Conservation (phyloP, 2,113 vertebrate species). For the Lagopus muta region DNA sequence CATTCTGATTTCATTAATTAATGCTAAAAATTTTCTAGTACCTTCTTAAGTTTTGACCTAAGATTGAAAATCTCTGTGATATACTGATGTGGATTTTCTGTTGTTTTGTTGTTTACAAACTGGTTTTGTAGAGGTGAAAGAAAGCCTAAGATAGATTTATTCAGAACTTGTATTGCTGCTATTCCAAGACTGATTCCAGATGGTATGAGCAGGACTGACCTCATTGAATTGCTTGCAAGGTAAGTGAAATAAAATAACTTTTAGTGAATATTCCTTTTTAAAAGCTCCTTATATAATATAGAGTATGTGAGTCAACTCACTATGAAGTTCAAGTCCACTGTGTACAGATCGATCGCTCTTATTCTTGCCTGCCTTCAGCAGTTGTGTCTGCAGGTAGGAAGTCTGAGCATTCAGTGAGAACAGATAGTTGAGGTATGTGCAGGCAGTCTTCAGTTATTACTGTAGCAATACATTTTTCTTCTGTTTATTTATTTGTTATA, state of each 20-base stretch:
- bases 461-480: background rate
- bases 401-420: background rate
- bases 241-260: slow-evolving; percentile 63
- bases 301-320: background rate
- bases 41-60: background rate
- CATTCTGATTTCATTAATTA: background rate
- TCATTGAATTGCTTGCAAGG: slow-evolving; percentile 97
- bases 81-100: background rate
- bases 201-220: slow-evolving; percentile 98
- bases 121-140: slow-evolving; percentile 89
- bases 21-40: background rate
- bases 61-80: background rate
- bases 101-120: background rate
- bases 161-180: slow-evolving; percentile 97
- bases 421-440: background rate
- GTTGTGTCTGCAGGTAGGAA: background rate
- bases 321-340: rapidly evolving
- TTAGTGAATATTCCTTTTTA: background rate
- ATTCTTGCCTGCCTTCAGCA: background rate
- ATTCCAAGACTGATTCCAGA: slow-evolving; percentile 98
- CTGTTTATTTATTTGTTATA: background rate
- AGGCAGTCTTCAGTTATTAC: background rate
- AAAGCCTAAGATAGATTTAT: slow-evolving; percentile 99
- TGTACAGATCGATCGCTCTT: rapidly evolving
- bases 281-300: background rate